These are phyloP conservation scores for Homalodisca vitripennis DNA, from an alignment of 1,140 invertebrate species.

Conservation along the genomic window DNA sequence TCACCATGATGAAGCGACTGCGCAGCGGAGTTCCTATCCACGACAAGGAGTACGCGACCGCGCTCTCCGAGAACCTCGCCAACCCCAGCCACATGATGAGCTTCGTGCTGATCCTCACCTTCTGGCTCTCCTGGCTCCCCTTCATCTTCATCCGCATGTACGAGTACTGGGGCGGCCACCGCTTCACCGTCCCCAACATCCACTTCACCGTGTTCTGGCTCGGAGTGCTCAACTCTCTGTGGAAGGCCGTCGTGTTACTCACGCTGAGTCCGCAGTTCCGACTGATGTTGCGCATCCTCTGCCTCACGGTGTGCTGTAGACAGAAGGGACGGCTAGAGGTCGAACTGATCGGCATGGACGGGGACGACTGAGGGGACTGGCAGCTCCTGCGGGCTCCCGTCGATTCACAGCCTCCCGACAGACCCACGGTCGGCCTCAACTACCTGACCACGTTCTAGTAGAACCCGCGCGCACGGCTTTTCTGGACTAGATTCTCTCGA, in stretches of 20 bases:
- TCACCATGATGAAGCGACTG: conserved; percentile 81
- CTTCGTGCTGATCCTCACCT: conserved; percentile 84
- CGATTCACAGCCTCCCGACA: conserved; percentile 1
- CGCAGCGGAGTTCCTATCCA: conserved; percentile 78
- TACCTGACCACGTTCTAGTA: conserved; percentile 15
- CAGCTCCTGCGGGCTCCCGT: conserved; percentile 17
- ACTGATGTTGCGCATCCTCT: conserved; percentile 79
- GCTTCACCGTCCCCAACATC: conserved; percentile 69
- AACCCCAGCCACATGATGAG: conserved; percentile 95
- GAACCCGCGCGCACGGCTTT: too few species aligned
- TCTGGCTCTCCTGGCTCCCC: conserved; percentile 92
- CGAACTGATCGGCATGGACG: conserved; percentile 78
- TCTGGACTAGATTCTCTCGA: too few species aligned
- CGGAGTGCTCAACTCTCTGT: conserved; percentile 90
- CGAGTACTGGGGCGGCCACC: conserved; percentile 41
- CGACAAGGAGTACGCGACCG: conserved; percentile 91
- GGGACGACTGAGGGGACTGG: conserved; percentile 63
- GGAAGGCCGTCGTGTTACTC: conserved; percentile 89
- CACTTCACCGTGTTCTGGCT: conserved; percentile 94
- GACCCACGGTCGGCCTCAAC: not conserved
- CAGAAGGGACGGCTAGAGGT: conserved; percentile 72
- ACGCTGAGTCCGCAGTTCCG: conserved; percentile 88
- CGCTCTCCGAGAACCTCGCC: conserved; percentile 83
- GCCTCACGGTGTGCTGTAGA: conserved; percentile 85
- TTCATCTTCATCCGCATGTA: conserved; percentile 75